Percentiles rank a stretch among this genome's conserved stretches.
phyloP scores from a whole-genome alignment of 2,113 vertebrate genomes.

The Irena cyanogastra region DNA sequence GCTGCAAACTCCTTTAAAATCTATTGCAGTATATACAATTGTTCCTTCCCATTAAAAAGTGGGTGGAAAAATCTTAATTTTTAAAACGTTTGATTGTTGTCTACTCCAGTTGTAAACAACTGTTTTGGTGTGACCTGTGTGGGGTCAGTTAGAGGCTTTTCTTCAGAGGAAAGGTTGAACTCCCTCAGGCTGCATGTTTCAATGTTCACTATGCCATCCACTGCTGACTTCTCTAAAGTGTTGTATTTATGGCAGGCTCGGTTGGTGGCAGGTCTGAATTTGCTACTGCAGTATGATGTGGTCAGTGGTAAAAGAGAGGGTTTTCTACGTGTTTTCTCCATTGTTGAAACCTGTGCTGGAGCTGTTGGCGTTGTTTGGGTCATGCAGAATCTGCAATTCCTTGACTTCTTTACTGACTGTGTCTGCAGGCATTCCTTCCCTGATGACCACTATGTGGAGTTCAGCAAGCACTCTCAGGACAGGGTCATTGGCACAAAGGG shows the following conservation, averaged over 20 bases:
- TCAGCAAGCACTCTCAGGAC: conserved; percentile 98
- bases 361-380: not conserved
- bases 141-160: not conserved
- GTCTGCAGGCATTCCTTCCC: conserved; percentile 90
- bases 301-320: not conserved
- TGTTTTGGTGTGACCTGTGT: not conserved
- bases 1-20: not conserved
- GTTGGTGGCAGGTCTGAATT: not conserved
- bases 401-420: conserved; percentile 16
- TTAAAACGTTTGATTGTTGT: not conserved
- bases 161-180: not conserved
- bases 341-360: not conserved
- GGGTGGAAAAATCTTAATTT: not conserved
- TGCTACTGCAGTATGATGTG: not conserved
- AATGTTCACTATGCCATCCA: not conserved
- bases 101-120: not conserved
- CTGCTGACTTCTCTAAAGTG: not conserved
- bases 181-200: not conserved
- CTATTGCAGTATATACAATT: not conserved
- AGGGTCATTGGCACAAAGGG: conserved; percentile 97
- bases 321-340: not conserved
- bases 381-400: not conserved
- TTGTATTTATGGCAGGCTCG: not conserved
- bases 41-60: not conserved
- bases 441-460: conserved; percentile 98